phyloP scores from a whole-genome alignment of 1,140 invertebrate genomes.

The Drosophila ambigua region DNA sequence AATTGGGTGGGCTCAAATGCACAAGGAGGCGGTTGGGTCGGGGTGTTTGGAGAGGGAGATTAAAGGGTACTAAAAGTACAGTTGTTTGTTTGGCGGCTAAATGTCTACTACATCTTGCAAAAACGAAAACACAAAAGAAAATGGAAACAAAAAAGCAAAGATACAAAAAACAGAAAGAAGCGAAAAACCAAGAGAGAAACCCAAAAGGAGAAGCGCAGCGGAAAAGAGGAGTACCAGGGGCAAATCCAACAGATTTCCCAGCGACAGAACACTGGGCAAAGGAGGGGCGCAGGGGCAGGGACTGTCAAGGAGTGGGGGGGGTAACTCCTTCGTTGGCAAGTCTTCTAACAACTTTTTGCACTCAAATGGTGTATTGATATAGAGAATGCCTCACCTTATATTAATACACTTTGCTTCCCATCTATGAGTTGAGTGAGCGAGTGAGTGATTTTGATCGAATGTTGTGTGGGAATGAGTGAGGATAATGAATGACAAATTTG shows the following conservation, averaged over 20 bases:
- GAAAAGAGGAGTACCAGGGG: neutral
- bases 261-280: neutral
- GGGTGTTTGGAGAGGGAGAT: neutral
- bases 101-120: constrained; percentile 44
- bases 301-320: neutral
- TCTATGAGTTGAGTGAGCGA: constrained; percentile 1
- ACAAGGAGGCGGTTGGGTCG: neutral
- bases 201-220: neutral
- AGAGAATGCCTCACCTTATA: too few species aligned
- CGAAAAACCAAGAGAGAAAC: constrained; percentile 14
- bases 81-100: constrained; percentile 21
- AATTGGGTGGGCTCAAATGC: neutral
- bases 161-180: constrained; percentile 29
- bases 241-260: too few species aligned
- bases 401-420: neutral
- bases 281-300: neutral
- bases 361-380: too few species aligned
- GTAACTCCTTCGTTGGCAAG: too few species aligned
- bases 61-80: constrained; percentile 28
- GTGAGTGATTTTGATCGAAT: constrained; percentile 7
- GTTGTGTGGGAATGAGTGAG: neutral
- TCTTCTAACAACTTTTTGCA: too few species aligned
- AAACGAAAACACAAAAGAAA: constrained; percentile 33
- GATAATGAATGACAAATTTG: constrained; percentile 4
- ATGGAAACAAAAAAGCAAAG: constrained; percentile 29